Percentiles rank a stretch among this genome's conserved stretches.
These are phyloP conservation scores for Amphipoea lucens DNA, from an alignment of 2,888 invertebrate species.

Conservation along the genomic window DNA sequence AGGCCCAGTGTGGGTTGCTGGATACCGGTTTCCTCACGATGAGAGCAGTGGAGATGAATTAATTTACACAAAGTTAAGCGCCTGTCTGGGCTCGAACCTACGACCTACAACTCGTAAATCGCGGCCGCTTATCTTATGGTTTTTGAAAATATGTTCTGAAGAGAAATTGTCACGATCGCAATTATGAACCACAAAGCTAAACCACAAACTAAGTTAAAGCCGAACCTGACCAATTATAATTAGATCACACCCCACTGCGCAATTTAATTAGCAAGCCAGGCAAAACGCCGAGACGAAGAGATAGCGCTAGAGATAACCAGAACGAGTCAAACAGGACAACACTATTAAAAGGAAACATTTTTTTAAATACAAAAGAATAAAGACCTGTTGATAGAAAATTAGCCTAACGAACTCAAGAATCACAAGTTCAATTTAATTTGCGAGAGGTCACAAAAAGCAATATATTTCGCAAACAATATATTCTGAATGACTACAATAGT, in stretches of 20 bases:
- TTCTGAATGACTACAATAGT: constrained; percentile 46
- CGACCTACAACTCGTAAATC: background rate
- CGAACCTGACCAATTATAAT: constrained; percentile 38
- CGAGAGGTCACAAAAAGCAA: constrained; percentile 48
- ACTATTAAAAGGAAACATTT: constrained; percentile 10
- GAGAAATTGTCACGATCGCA: background rate
- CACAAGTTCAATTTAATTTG: constrained; percentile 60
- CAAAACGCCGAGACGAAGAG: constrained; percentile 10
- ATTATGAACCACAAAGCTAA: background rate
- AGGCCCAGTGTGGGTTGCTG: background rate
- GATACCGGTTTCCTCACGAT: background rate
- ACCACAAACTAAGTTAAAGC: constrained; percentile 25
- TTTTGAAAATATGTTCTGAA: background rate
- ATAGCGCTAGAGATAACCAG: constrained; percentile 15
- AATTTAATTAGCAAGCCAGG: constrained; percentile 34
- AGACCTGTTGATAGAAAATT: constrained; percentile 23
- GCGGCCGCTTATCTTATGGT: background rate
- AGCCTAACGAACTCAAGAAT: constrained; percentile 33
- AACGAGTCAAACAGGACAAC: constrained; percentile 17
- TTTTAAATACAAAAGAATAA: constrained; percentile 32
- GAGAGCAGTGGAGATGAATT: background rate
- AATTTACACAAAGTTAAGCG: background rate
- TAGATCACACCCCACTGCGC: constrained; percentile 31
- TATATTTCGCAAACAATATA: constrained; percentile 44
- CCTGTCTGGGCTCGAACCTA: background rate